Evolutionary conservation across 2,888 invertebrate species (phyloP), one percentile per base, ranked within the genome.

Genomic region (Syritta pipiens): DNA sequence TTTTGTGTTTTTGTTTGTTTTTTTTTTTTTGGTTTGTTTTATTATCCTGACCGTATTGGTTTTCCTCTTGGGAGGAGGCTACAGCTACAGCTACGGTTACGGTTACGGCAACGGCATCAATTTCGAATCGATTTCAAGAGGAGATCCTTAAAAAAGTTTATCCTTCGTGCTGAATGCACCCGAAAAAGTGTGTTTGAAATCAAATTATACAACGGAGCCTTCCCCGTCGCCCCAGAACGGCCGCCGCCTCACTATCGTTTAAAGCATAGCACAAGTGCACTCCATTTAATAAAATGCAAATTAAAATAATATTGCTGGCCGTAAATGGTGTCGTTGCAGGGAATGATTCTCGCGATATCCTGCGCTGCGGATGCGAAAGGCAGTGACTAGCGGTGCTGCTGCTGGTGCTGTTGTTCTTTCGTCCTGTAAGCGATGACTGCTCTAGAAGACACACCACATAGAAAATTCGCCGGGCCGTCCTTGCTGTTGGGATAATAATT

Each of bases 211-310:
- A 46, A 51, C 76, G 68, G 68, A 49, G 55, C 67, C 74, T 67
- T 28, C 14, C 32, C 30, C 20, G 3, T 9, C 40, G 3, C 40
- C 19, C 9, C 1, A 1, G 7, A 12, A 14, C 30, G n/a, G 6
- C 0, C 32, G 2, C 19, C 19, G 7, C 5, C 28, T 10, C 32
- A n/a, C 57, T 71, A 77, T 71, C 65, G 20, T 71, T 72, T 72
- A 79, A 72, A 79, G 67, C 71, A 79, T 42, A 57, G 67, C 48
- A 72, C 77, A 79, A 79, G 77, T 72, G 77, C 77, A 79, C 77
- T 79, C 72, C 67, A 79, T 79, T 72, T 79, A 79, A 79, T 79
- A 79, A 79, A 71, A 79, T 79, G 77, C 77, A 79, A 79, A 79
- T 79, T 79, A 79, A 79, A 79, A 79, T 79, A 79, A 79, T 79